phyloP scores from a whole-genome alignment of 2,113 vertebrate species.

The Promerops cafer region DNA sequence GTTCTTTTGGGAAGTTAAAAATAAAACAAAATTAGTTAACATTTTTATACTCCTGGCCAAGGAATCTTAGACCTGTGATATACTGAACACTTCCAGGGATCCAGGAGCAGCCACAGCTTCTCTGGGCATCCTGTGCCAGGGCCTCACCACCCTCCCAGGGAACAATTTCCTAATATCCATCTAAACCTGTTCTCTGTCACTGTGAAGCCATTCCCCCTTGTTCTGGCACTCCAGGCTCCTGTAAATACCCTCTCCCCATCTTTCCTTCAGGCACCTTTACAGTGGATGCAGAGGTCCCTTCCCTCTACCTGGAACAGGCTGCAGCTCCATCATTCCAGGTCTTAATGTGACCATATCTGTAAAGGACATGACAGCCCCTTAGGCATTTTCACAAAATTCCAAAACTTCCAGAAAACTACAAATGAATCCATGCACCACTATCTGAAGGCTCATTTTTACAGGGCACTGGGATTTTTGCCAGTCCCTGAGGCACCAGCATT shows the following conservation, averaged over 20 bases:
- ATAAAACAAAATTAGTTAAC: neutral
- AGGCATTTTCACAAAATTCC: neutral
- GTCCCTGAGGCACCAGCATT: neutral
- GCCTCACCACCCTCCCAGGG: rapidly evolving
- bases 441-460: neutral
- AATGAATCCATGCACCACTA: neutral
- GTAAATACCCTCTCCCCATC: neutral
- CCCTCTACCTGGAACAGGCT: neutral
- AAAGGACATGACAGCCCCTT: neutral
- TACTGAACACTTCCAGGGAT: neutral
- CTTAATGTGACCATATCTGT: neutral
- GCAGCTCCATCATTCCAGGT: neutral
- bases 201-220: neutral
- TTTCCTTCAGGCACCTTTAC: neutral
- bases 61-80: neutral
- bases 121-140: neutral
- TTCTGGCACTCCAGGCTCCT: neutral
- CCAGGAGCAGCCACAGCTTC: neutral
- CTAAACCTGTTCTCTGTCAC: neutral
- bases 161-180: neutral
- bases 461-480: neutral
- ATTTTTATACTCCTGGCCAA: neutral
- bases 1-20: neutral
- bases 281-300: neutral
- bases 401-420: neutral